phyloP scores from a whole-genome alignment of 2,888 invertebrate genomes.

The Glaucopsyche alexis region DNA sequence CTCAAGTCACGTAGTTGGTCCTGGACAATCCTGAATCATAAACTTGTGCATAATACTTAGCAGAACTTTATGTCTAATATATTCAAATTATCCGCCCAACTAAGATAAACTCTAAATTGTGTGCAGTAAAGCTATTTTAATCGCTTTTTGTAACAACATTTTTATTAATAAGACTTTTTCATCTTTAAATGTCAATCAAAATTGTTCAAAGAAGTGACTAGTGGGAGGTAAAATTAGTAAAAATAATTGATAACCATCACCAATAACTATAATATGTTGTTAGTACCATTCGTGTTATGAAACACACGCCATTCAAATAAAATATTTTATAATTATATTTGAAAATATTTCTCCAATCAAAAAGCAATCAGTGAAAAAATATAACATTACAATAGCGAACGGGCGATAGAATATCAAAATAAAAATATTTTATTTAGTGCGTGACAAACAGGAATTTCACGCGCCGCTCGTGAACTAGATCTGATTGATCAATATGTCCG shows the following conservation, averaged over 20 bases:
- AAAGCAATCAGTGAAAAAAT: slow-evolving; percentile 19
- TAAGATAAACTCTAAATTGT: slow-evolving; percentile 4
- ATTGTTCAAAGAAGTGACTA: no score
- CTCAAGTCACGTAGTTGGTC: slow-evolving; percentile 20
- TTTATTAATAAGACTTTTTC: no score
- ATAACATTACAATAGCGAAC: neutral
- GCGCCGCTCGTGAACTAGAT: slow-evolving; percentile 17
- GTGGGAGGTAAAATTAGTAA: no score
- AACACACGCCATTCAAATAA: neutral
- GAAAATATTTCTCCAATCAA: slow-evolving; percentile 14
- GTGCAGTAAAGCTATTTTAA: neutral
- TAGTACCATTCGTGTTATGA: neutral
- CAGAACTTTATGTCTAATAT: slow-evolving; percentile 8
- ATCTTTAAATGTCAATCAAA: no score
- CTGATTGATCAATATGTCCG: slow-evolving; percentile 1
- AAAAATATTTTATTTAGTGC: slow-evolving; percentile 27
- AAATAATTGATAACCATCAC: no score
- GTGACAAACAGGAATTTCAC: slow-evolving; percentile 28
- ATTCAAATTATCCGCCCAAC: slow-evolving; percentile 4
- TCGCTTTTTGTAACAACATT: neutral
- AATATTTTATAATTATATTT: neutral
- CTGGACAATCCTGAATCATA: slow-evolving; percentile 15
- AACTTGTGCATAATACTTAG: slow-evolving; percentile 14
- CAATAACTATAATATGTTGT: neutral
- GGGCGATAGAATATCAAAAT: slow-evolving; percentile 7